A percentile compares a stretch with the other conserved stretches of the same genome.
These are phyloP conservation scores for Rotaria macrura DNA, from an alignment of 2,888 invertebrate genomes.

Conservation along the genomic window DNA sequence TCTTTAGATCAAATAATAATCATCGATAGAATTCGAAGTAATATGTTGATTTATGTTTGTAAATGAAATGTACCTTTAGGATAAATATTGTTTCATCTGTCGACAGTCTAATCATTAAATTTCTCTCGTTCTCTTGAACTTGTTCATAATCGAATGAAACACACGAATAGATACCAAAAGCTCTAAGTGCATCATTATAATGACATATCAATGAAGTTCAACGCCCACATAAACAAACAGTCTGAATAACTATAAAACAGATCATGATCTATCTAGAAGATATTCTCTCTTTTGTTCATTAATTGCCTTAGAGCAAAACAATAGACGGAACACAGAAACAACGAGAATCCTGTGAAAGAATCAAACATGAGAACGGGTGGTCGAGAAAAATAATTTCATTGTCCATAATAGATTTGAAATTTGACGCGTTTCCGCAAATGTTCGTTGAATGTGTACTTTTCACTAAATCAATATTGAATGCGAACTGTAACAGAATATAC, in stretches of 20 bases:
- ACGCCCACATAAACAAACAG: neutral
- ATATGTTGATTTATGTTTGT: neutral
- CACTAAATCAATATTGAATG: neutral
- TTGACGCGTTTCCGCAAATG: neutral
- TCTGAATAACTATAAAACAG: neutral
- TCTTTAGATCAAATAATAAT: neutral
- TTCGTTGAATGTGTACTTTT: neutral
- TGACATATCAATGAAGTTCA: neutral
- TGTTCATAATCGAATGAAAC: neutral
- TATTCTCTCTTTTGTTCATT: neutral
- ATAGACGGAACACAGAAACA: no score
- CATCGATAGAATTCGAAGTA: neutral
- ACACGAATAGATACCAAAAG: neutral
- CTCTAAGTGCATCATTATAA: conserved; percentile 1
- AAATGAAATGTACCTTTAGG: neutral
- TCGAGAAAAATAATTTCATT: neutral
- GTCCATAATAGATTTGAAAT: neutral
- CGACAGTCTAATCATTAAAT: neutral
- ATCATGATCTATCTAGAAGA: neutral
- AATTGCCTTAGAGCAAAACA: no score
- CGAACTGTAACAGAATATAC: neutral
- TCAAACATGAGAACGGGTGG: neutral
- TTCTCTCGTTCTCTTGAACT: neutral
- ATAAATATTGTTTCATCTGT: neutral
- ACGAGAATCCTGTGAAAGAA: no score